A percentile compares a stretch with the other conserved stretches of the same genome.
These are phyloP conservation scores for Pararge aegeria DNA, from an alignment of 1,140 invertebrate species.

Conservation along the genomic window DNA sequence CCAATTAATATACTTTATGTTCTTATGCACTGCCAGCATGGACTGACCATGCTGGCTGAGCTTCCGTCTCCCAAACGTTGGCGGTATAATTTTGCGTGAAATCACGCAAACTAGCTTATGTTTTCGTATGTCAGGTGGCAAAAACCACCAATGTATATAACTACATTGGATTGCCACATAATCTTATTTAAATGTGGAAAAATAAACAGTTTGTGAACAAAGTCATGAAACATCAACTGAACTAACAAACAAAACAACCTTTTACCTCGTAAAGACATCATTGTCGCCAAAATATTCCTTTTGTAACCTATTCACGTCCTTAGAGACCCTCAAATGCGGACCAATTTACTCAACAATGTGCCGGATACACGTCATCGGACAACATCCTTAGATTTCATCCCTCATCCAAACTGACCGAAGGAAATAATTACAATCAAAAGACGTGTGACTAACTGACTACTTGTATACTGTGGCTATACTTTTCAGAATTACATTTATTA, in stretches of 20 bases:
- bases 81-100: no score
- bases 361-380: conserved; percentile 5
- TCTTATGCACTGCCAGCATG: no score
- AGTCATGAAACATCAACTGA: not conserved
- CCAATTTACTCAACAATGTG: conserved; percentile 4
- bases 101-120: no score
- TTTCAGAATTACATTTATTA: no score
- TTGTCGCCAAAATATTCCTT: not conserved
- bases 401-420: not conserved
- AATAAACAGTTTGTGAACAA: not conserved
- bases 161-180: no score
- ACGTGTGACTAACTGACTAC: not conserved
- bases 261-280: not conserved
- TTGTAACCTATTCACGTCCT: conserved; percentile 7
- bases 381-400: conserved; percentile 7
- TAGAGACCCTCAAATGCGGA: not conserved
- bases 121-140: no score
- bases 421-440: conserved; percentile 1
- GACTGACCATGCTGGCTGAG: no score
- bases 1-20: no score
- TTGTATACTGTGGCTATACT: not conserved
- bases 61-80: no score
- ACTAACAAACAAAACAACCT: not conserved
- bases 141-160: no score
- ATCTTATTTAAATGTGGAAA: not conserved